A percentile compares a stretch with the other conserved stretches of the same genome.
phyloP scores from a whole-genome alignment of 2,888 invertebrate genomes.

The Ecliptopera silaceata region DNA sequence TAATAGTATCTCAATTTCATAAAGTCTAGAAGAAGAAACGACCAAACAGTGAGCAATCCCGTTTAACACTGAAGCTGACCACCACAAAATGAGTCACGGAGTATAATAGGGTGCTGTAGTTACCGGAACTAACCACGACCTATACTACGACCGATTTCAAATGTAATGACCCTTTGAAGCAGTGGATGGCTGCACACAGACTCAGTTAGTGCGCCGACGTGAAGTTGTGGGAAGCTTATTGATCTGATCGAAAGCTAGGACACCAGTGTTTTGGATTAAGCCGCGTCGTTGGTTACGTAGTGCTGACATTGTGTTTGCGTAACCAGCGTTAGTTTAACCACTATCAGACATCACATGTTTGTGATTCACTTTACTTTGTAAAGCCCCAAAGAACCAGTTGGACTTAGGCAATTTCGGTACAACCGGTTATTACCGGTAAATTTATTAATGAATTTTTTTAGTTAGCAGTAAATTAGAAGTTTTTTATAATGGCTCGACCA shows the following conservation, averaged over 20 bases:
- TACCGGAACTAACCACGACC: conserved; percentile 51
- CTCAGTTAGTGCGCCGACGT: conserved; percentile 66
- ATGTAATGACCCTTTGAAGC: conserved; percentile 42
- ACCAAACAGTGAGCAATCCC: conserved; percentile 40
- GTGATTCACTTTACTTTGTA: conserved; percentile 15
- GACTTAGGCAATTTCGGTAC: background rate
- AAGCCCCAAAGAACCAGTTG: conserved; percentile 7
- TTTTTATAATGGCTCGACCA: too few species aligned
- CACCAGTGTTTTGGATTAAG: conserved; percentile 56
- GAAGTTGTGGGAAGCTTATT: conserved; percentile 66
- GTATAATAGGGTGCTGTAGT: conserved; percentile 58
- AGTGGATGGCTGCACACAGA: conserved; percentile 38
- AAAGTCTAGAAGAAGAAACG: conserved; percentile 45
- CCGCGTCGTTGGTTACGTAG: conserved; percentile 49
- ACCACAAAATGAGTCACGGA: conserved; percentile 53
- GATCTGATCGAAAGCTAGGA: conserved; percentile 60
- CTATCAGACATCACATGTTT: conserved; percentile 11
- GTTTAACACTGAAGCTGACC: conserved; percentile 46
- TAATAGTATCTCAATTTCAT: conserved; percentile 77
- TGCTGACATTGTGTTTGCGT: conserved; percentile 36
- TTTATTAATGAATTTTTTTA: too few species aligned
- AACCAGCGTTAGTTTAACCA: conserved; percentile 24
- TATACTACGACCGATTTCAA: conserved; percentile 51
- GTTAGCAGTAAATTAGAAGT: too few species aligned
- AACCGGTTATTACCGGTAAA: background rate